These are phyloP conservation scores for Cebidichthys violaceus DNA, from an alignment of 2,113 vertebrate genomes.

Conservation along the genomic window DNA sequence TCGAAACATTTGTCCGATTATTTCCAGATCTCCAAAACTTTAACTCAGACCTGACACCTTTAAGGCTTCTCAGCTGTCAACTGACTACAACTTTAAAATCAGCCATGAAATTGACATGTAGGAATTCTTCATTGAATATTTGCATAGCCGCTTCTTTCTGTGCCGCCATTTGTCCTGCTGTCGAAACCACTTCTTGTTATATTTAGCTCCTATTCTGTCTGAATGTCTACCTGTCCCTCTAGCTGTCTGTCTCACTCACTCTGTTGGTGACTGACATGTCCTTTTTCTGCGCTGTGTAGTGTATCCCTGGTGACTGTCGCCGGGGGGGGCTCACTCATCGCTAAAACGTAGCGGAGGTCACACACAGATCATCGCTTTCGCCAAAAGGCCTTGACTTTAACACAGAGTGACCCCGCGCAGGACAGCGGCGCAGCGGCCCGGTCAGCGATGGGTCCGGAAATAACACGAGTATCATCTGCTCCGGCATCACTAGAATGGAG, in stretches of 20 bases:
- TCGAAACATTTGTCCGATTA: conserved; percentile 42
- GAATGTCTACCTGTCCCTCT: conserved; percentile 59
- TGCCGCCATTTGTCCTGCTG: conserved; percentile 55
- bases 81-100: not conserved
- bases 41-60: conserved; percentile 37
- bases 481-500: conserved; percentile 13
- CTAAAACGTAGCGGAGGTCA: conserved; percentile 74
- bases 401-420: conserved; percentile 55
- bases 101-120: conserved; percentile 1
- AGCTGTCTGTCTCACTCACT: conserved; percentile 37
- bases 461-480: conserved; percentile 40
- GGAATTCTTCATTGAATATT: not conserved
- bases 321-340: conserved; percentile 56
- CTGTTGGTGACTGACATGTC: conserved; percentile 63
- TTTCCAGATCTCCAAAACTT: conserved; percentile 42
- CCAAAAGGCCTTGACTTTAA: conserved; percentile 68
- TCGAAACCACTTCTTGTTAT: conserved; percentile 42
- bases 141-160: conserved; percentile 11
- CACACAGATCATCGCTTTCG: conserved; percentile 72
- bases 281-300: conserved; percentile 53
- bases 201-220: conserved; percentile 32
- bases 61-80: conserved; percentile 29
- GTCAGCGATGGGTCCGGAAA: conserved; percentile 52
- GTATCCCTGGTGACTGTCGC: conserved; percentile 72
- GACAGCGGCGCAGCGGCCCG: conserved; percentile 46